These are phyloP conservation scores for Canis aureus DNA, from an alignment of 2,113 vertebrate genomes.

Conservation along the genomic window DNA sequence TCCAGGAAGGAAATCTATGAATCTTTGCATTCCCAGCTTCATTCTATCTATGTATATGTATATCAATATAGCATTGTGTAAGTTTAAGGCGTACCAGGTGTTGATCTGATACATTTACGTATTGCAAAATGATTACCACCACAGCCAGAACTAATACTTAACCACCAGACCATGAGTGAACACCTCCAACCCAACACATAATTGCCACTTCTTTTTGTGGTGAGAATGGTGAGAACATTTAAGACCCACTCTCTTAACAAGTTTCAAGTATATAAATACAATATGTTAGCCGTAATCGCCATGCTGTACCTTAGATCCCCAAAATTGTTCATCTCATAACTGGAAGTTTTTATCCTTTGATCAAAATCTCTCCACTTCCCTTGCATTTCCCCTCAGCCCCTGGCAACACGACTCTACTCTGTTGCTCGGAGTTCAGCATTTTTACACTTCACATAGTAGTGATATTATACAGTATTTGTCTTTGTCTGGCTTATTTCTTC, in stretches of 20 bases:
- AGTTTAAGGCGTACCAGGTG: background rate
- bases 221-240: background rate
- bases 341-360: background rate
- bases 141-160: no score
- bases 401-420: background rate
- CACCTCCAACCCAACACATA: background rate
- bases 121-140: background rate
- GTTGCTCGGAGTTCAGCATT: background rate
- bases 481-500: background rate
- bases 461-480: background rate
- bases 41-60: background rate
- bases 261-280: background rate
- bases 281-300: background rate
- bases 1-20: conserved; percentile 11
- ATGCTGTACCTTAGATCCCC: background rate
- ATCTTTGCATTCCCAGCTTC: background rate
- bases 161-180: background rate
- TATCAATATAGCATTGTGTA: background rate
- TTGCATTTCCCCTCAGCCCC: background rate
- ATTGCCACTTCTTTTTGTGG: background rate
- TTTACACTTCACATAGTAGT: background rate
- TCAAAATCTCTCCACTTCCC: background rate
- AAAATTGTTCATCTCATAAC: background rate
- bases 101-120: background rate
- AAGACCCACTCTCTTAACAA: background rate